Evolutionary conservation across 2,888 invertebrate species (phyloP).

Genomic region (Labia minor): DNA sequence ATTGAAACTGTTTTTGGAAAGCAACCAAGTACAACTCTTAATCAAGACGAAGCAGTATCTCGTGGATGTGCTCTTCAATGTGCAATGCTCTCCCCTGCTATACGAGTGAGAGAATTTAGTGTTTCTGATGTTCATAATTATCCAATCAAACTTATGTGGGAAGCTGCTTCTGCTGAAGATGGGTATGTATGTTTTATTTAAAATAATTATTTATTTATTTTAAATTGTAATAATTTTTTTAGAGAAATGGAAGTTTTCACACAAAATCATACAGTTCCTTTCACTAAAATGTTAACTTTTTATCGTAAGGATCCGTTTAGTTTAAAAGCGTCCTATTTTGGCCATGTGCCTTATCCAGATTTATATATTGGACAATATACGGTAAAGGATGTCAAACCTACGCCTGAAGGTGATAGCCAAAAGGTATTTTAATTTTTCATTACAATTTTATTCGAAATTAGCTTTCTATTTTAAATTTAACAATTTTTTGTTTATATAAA

Average conservation of each 20-base stretch:
- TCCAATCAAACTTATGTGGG: conserved; percentile 75
- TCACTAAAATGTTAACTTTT: conserved; percentile 88
- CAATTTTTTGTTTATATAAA: too few relatives aligned
- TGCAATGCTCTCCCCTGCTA: conserved; percentile 94
- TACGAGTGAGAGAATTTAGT: conserved; percentile 90
- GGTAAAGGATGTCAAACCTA: conserved; percentile 74
- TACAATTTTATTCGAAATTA: background rate
- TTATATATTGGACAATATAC: conserved; percentile 70
- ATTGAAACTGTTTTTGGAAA: conserved; percentile 81
- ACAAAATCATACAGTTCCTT: conserved; percentile 79
- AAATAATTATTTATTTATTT: background rate
- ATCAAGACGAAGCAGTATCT: conserved; percentile 95
- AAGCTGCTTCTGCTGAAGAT: conserved; percentile 49
- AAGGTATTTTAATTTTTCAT: conserved; percentile 40
- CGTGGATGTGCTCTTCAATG: conserved; percentile 93
- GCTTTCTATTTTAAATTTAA: background rate
- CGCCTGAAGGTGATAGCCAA: conserved; percentile 77
- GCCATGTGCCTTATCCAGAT: conserved; percentile 62
- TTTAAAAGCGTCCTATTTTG: conserved; percentile 73
- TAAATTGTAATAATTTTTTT: conserved; percentile 26
- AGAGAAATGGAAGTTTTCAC: conserved; percentile 89
- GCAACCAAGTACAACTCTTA: conserved; percentile 85
- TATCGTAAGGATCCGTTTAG: conserved; percentile 80
- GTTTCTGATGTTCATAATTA: conserved; percentile 88
- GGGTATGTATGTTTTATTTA: conserved; percentile 36